Base-by-base conservation (phyloP, 2,113 vertebrate genomes). In the Patagioenas fasciata region DNA sequence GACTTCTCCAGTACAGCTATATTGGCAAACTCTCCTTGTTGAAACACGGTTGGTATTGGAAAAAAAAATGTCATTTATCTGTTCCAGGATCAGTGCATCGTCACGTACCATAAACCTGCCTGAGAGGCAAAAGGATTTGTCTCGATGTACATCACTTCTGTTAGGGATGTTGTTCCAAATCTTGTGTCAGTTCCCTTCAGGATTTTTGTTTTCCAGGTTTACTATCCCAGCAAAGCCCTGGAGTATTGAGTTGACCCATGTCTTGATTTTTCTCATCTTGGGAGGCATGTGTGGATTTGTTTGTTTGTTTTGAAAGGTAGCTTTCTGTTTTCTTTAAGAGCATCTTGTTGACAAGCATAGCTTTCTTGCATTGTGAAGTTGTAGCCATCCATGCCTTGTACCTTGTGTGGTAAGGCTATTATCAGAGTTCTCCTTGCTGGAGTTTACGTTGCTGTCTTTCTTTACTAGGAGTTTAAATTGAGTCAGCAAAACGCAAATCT, bases 401-500 rank as follows among this genome's bases (percentile, higher is more conserved):
- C 16, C 12, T n/a, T 64, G 6, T 11, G 5, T 47, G 13, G 28
- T 10, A 34, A 21, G 14, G 31, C 24, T n/a, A 8, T 54, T 54
- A 40, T 60, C 69, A 23, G 32, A 74, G 25, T 54, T 84, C 65
- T 94, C 51, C 15, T 19, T 71, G 69, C 36, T 77, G 53, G 48
- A 71, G 80, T 86, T 85, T 53, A 71, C 1, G 0, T 44, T 80
- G 15, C 85, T 71, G 51, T 48, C 72, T 74, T 28, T 84, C 72
- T 88, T 95, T 6, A 3, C 56, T 58, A 42, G 12, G 21, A 74
- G 48, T 86, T 96, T 83, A 88, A 74, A 80, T 81, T 65, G 61
- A 78, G 69, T 91, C 77, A 93, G 88, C 88, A 75, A 72, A 78
- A 78, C 42, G 48, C 69, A 91, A 88, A 95, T 88, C 77, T 96